Evolutionary conservation across 2,113 vertebrate species (phyloP).

Genomic region (Myotis brandtii): DNA sequence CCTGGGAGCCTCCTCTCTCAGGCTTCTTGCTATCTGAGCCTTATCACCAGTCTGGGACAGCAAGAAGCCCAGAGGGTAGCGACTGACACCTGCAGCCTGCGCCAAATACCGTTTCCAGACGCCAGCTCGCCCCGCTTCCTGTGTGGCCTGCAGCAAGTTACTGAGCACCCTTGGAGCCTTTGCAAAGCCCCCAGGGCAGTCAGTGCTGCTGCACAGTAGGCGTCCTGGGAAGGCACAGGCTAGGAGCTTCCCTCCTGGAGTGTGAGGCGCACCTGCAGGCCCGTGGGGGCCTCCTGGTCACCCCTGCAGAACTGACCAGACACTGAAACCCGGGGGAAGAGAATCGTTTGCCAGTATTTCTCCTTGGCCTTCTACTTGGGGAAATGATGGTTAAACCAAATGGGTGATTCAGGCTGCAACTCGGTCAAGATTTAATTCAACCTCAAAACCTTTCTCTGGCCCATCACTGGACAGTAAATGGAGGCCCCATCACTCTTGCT

Average conservation of each 20-base stretch:
- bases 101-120: not conserved
- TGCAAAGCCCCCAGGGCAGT: not conserved
- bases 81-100: not conserved
- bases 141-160: not conserved
- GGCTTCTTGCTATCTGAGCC: not conserved
- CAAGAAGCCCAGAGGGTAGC: no score
- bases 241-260: not conserved
- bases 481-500: not conserved
- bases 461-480: no score
- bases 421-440: not conserved
- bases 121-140: not conserved
- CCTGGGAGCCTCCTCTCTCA: not conserved
- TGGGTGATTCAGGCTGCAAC: not conserved
- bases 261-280: not conserved
- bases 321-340: not conserved
- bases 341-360: not conserved
- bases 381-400: not conserved
- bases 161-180: not conserved
- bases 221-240: not conserved
- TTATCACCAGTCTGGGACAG: not conserved
- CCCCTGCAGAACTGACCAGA: not conserved
- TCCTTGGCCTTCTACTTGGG: not conserved
- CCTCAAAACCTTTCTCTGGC: not conserved
- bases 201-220: not conserved
- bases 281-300: fast-evolving